Base-by-base conservation (phyloP, 2,888 invertebrate genomes). In the Oligia latruncula region DNA sequence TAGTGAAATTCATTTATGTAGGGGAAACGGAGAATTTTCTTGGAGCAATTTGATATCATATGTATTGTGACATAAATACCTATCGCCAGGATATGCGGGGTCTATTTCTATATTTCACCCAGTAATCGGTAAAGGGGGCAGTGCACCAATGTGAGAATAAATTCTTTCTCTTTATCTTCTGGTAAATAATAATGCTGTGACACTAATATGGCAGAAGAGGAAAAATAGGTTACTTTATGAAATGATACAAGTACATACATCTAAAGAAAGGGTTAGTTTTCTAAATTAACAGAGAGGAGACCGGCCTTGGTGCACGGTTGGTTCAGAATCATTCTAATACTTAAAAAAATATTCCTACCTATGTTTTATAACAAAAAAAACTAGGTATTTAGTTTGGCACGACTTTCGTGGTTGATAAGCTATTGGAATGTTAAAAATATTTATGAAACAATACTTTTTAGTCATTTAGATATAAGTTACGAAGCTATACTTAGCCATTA, bases 61-160 rank as follows among this genome's bases (percentile, higher is more conserved):
- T 87, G 82, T 85, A 89, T 89, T 87, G 81, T 82, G 70, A 78
- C 81, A 68, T 84, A 81, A 82, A 87, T 81, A 79, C 73, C 71
- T 85, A 82, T 81, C 40, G 49, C 46, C 62, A 70, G 66, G 58
- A 84, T 81, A 71, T 79, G 64, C 46, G 75, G 15, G 60, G 72
- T 80, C 84, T 82, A 75, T 86, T 80, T 74, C 66, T 78, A 71
- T 86, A 83, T 83, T 74, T 89, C 70, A 83, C 46, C 20, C 80
- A 49, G 64, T 81, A 70, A 86, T 87, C 71, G 77, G 74, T 71
- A 43, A 80, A 79, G 81, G 77, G 82, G 80, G 65, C 60, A 65
- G 71, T 77, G 62, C 40, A 77, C 23, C 49, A 67, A 75, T 64
- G 62, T 60, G 35, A 60, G 20, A 49, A 86, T 86, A 85, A 86